Conservation (phyloP, 2,113 vertebrate genomes). For the Dasyprocta punctata region DNA sequence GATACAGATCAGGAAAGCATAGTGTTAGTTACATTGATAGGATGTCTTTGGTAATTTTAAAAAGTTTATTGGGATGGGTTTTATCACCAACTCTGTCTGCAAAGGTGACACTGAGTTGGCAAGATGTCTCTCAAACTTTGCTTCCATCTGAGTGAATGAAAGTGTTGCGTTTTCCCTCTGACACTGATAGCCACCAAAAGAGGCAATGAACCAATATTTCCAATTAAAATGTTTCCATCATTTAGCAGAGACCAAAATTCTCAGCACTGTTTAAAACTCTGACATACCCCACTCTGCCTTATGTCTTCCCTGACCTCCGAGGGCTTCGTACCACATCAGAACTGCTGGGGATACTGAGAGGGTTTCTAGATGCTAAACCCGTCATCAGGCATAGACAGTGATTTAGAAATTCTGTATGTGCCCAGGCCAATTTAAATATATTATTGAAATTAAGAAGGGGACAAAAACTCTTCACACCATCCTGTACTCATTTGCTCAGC, state of each 20-base stretch:
- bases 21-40: background rate
- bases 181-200: background rate
- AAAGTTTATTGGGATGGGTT: background rate
- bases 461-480: background rate
- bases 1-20: background rate
- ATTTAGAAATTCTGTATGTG: background rate
- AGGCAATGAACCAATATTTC: background rate
- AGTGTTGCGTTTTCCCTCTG: too few relatives aligned
- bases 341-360: background rate
- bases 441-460: background rate
- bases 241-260: background rate
- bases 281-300: accelerated
- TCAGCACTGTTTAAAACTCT: background rate
- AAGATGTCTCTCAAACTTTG: background rate
- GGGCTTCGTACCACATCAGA: accelerated
- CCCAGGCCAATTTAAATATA: background rate
- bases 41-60: background rate
- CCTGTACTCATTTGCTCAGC: background rate
- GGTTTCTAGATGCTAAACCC: background rate
- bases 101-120: background rate
- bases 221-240: too few relatives aligned
- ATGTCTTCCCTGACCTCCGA: background rate
- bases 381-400: background rate
- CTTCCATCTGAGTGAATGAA: background rate
- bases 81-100: background rate